phyloP scores from a whole-genome alignment of 2,797 vertebrate genomes.

The Xerus rutilus region DNA sequence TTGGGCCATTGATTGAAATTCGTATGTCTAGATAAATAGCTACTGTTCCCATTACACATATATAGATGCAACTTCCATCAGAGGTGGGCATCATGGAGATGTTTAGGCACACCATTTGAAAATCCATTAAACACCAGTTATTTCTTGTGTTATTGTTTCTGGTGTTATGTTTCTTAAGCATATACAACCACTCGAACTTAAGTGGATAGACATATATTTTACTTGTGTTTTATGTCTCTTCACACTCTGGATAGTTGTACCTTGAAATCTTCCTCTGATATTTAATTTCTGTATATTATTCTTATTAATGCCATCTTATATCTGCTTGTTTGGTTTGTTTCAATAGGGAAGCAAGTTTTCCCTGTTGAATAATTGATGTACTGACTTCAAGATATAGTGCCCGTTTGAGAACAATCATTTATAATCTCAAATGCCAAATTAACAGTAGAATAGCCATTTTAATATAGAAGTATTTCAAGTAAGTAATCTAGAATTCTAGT shows the following conservation, averaged over 20 bases:
- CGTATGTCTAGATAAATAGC: not conserved
- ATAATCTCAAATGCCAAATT: conserved; percentile 80
- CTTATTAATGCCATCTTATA: conserved; percentile 60
- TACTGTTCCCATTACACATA: not conserved
- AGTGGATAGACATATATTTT: not conserved
- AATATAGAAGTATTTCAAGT: conserved; percentile 84
- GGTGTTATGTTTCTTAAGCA: not conserved
- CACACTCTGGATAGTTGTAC: not conserved
- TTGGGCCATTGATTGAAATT: not conserved
- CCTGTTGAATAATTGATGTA: conserved; percentile 82
- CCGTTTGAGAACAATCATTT: conserved; percentile 83
- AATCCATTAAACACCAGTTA: not conserved
- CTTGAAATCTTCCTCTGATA: not conserved
- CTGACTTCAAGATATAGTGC: conserved; percentile 84
- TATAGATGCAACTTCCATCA: not conserved
- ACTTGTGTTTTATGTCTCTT: conserved; percentile 56
- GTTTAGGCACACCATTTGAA: not conserved
- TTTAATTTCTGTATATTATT: not conserved
- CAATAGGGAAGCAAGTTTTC: conserved; percentile 77
- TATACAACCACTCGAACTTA: not conserved
- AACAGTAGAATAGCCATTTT: conserved; percentile 79
- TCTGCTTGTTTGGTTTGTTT: conserved; percentile 82
- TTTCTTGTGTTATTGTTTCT: not conserved
- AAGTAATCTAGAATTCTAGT: conserved; percentile 82
- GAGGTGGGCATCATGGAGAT: not conserved